phyloP scores from a whole-genome alignment of 2,888 invertebrate species.

The Itoplectis maculator region DNA sequence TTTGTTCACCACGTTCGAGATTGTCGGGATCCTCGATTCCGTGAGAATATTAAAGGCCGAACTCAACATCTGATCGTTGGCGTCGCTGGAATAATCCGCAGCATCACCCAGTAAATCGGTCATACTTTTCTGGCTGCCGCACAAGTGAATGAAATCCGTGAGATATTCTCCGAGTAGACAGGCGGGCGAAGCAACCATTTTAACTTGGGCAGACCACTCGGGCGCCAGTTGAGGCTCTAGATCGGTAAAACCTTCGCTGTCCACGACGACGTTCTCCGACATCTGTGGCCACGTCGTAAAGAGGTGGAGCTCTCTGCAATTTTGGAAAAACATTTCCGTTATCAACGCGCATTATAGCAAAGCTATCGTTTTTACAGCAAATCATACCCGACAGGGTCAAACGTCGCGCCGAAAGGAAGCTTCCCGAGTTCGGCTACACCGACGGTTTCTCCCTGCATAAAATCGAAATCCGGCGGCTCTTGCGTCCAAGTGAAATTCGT shows the following conservation, averaged over 20 bases:
- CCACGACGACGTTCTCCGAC: constrained; percentile 93
- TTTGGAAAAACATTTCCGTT: constrained; percentile 3
- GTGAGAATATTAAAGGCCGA: constrained; percentile 89
- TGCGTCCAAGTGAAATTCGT: constrained; percentile 88
- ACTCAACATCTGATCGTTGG: constrained; percentile 82
- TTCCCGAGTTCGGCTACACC: constrained; percentile 86
- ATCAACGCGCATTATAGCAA: too few species aligned
- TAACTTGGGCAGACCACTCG: constrained; percentile 90
- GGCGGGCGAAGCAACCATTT: constrained; percentile 89
- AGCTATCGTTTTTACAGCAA: background rate
- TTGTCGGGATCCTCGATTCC: constrained; percentile 90
- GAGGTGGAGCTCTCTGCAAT: constrained; percentile 89
- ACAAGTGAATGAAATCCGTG: constrained; percentile 89
- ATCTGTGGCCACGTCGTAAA: constrained; percentile 95
- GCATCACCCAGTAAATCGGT: constrained; percentile 87
- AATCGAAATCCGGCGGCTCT: constrained; percentile 86
- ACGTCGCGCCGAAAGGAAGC: constrained; percentile 94
- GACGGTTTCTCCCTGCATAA: constrained; percentile 86
- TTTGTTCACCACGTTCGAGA: constrained; percentile 87
- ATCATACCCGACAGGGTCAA: constrained; percentile 89
- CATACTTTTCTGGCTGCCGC: constrained; percentile 85
- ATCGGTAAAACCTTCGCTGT: constrained; percentile 94
- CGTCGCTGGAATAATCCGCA: constrained; percentile 78
- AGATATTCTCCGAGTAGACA: constrained; percentile 93
- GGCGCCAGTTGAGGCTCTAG: constrained; percentile 94